These are phyloP conservation scores for Lamellibrachia columna DNA, from an alignment of 2,888 invertebrate genomes.

Conservation along the genomic window DNA sequence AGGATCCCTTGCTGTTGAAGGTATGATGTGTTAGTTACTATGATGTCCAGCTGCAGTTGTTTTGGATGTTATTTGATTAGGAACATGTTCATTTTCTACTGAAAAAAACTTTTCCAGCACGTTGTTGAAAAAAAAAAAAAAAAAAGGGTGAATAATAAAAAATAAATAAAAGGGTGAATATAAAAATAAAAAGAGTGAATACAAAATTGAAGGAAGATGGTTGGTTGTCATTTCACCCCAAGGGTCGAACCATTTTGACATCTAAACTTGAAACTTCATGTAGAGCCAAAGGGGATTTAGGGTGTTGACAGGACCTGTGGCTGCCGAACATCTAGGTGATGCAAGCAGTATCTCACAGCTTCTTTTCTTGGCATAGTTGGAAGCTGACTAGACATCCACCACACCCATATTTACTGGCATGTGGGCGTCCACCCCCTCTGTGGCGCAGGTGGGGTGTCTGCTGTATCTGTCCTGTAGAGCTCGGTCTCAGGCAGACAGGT, in stretches of 20 bases:
- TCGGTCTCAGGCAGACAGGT: background rate
- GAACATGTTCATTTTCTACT: too few species aligned
- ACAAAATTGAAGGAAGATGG: background rate
- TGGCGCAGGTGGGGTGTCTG: background rate
- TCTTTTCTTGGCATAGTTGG: background rate
- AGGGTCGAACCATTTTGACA: background rate
- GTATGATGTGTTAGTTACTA: too few species aligned
- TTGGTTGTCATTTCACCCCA: background rate
- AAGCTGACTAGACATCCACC: background rate
- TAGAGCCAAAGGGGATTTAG: background rate
- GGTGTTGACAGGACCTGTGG: background rate
- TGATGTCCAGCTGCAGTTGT: too few species aligned
- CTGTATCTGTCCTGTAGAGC: background rate
- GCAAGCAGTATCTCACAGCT: background rate
- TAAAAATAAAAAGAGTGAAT: background rate
- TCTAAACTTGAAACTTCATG: background rate
- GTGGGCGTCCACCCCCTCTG: background rate
- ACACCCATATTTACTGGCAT: conserved; percentile 5
- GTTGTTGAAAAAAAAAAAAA: too few species aligned
- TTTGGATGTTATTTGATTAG: too few species aligned
- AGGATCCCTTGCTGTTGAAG: too few species aligned
- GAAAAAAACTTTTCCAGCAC: too few species aligned
- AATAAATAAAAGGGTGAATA: background rate
- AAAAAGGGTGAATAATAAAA: too few species aligned
- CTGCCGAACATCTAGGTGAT: background rate